Evolutionary conservation across 2,888 invertebrate genomes (phyloP).

Genomic region (Smittia sp.): DNA sequence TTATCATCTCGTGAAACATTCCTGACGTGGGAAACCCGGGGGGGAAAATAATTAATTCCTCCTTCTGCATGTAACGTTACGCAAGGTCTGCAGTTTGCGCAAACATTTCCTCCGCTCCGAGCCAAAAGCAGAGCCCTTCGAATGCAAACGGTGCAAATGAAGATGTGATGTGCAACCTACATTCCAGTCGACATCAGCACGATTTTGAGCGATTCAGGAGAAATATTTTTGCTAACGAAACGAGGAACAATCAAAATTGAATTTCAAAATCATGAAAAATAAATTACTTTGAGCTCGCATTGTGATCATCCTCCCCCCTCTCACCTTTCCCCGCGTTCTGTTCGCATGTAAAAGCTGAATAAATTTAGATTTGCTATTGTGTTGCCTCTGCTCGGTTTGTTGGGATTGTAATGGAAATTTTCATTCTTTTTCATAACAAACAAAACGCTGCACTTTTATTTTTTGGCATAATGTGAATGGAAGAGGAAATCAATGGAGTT

Average conservation of each 20-base stretch:
- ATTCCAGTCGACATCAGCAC: neutral
- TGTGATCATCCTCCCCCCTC: too few species aligned
- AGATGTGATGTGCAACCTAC: neutral
- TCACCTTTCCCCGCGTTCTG: too few species aligned
- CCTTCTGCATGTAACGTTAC: neutral
- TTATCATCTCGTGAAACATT: too few species aligned
- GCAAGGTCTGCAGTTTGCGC: neutral
- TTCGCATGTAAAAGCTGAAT: constrained; percentile 13
- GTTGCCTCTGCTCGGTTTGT: neutral
- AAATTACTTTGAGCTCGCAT: neutral
- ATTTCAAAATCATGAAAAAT: constrained; percentile 25
- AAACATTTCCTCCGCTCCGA: too few species aligned
- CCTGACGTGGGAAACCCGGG: too few species aligned
- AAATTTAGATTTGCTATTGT: constrained; percentile 16
- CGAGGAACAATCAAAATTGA: constrained; percentile 23
- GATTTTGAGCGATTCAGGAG: neutral
- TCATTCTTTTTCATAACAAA: neutral
- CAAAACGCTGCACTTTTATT: constrained; percentile 20
- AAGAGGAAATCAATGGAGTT: constrained; percentile 23
- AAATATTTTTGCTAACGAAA: neutral
- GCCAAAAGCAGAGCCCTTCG: neutral
- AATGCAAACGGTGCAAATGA: neutral
- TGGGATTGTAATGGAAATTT: constrained; percentile 18
- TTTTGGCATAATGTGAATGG: neutral
- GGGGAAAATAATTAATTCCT: constrained; percentile 3